phyloP scores from a whole-genome alignment of 2,888 invertebrate genomes.

The Cataglyphis altisquamis region DNA sequence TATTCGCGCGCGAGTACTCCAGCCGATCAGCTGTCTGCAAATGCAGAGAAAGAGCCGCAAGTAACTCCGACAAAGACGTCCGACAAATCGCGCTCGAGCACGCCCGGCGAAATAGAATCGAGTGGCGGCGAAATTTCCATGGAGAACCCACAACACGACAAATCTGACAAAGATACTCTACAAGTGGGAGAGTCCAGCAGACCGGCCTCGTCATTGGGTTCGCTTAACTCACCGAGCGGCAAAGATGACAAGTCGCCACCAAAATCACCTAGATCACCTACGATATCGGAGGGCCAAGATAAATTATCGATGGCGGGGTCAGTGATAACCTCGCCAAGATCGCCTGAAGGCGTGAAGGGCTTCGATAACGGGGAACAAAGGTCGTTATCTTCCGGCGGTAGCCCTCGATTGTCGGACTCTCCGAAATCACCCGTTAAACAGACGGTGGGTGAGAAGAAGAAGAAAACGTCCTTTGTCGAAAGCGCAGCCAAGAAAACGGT shows the following conservation, averaged over 20 bases:
- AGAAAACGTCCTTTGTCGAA: conserved; percentile 70
- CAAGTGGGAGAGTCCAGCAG: background rate
- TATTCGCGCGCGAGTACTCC: conserved; percentile 22
- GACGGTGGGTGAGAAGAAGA: conserved; percentile 69
- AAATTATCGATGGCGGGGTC: conserved; percentile 64
- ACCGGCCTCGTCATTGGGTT: conserved; percentile 9
- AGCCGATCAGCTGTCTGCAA: background rate
- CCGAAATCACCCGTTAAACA: conserved; percentile 65
- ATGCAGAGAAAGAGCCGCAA: conserved; percentile 17
- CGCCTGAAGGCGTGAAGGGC: conserved; percentile 77
- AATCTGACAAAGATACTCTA: background rate
- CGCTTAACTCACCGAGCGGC: background rate
- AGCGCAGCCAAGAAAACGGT: background rate
- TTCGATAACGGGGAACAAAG: conserved; percentile 81
- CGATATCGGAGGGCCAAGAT: conserved; percentile 5
- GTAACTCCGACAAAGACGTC: conserved; percentile 1
- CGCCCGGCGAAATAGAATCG: background rate
- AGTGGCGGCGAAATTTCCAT: background rate
- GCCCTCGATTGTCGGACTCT: conserved; percentile 70
- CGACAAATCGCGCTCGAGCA: conserved; percentile 32
- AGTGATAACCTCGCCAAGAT: conserved; percentile 40
- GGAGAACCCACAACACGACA: conserved; percentile 29
- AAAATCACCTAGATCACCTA: conserved; percentile 9
- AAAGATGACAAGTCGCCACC: conserved; percentile 14
- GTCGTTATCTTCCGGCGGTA: conserved; percentile 74